Conservation (phyloP, 1,140 invertebrate species). For the Philotrypesis tridentata region DNA sequence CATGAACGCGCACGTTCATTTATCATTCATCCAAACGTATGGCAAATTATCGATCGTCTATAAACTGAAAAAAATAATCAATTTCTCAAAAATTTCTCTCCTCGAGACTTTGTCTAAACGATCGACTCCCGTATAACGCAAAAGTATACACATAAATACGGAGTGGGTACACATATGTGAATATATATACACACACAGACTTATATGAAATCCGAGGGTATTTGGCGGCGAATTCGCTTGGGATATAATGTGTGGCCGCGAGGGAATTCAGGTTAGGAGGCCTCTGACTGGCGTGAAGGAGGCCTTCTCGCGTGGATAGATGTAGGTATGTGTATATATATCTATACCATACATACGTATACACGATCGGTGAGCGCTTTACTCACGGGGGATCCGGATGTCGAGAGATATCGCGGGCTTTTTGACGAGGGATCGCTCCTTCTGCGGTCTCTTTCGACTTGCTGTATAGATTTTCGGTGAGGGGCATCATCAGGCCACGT, state of each 20-base stretch:
- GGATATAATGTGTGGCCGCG: neutral
- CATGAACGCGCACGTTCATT: neutral
- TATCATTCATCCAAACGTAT: neutral
- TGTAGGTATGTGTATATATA: neutral
- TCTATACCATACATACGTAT: too few relatives aligned
- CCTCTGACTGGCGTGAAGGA: slow-evolving; percentile 11
- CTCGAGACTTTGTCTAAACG: too few relatives aligned
- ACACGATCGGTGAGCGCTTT: neutral
- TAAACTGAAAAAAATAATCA: neutral
- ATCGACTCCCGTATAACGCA: neutral
- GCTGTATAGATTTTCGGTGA: neutral
- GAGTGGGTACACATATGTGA: neutral
- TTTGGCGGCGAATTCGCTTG: slow-evolving; percentile 24
- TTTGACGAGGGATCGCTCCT: neutral
- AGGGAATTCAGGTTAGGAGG: slow-evolving; percentile 47
- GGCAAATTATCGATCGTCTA: neutral
- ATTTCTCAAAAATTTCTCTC: neutral
- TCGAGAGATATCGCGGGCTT: neutral
- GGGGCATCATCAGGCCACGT: too few relatives aligned
- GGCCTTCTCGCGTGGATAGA: slow-evolving; percentile 8
- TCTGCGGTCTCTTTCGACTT: neutral
- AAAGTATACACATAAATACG: too few relatives aligned
- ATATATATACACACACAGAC: neutral
- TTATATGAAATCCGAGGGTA: neutral
- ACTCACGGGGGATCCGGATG: neutral